A percentile compares a stretch with the other conserved stretches of the same genome.
Conservation (phyloP, 2,797 vertebrate species). For the Hylomyscus alleni region DNA sequence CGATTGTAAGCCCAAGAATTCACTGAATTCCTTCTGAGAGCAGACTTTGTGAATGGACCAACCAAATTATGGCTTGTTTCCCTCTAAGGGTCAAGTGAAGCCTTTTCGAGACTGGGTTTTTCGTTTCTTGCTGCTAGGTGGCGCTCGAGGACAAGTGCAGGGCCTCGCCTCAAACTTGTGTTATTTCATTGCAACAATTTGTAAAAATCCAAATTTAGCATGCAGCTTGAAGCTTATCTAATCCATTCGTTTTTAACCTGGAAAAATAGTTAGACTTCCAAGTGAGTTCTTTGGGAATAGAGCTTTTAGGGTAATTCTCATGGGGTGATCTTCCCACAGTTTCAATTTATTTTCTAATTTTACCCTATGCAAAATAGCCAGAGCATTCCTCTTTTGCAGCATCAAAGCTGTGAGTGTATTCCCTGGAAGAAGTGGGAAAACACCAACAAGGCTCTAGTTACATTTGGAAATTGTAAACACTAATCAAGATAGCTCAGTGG, state of each 20-base stretch:
- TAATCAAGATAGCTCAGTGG: background rate
- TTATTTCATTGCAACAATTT: background rate
- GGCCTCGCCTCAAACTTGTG: background rate
- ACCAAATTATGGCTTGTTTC: background rate
- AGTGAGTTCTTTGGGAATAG: conserved; percentile 23
- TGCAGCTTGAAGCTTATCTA: background rate
- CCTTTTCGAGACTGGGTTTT: background rate
- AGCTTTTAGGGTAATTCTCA: conserved; percentile 29
- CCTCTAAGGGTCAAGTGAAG: no score
- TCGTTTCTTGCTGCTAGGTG: conserved; percentile 53
- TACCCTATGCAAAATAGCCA: background rate
- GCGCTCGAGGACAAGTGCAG: conserved; percentile 34
- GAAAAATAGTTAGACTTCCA: background rate
- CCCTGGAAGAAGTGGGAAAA: background rate
- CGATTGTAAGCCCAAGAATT: background rate
- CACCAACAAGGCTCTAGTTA: background rate
- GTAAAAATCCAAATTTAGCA: background rate
- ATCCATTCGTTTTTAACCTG: background rate
- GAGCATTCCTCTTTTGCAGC: background rate
- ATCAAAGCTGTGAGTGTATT: background rate
- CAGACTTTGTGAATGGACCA: background rate
- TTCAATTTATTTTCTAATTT: conserved; percentile 20
- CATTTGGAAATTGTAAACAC: background rate
- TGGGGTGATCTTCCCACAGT: background rate
- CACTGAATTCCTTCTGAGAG: background rate